Percentiles rank a stretch among this genome's conserved stretches.
Evolutionary conservation across 2,888 invertebrate genomes (phyloP).

Genomic region (Acanthosepion pharaonis): DNA sequence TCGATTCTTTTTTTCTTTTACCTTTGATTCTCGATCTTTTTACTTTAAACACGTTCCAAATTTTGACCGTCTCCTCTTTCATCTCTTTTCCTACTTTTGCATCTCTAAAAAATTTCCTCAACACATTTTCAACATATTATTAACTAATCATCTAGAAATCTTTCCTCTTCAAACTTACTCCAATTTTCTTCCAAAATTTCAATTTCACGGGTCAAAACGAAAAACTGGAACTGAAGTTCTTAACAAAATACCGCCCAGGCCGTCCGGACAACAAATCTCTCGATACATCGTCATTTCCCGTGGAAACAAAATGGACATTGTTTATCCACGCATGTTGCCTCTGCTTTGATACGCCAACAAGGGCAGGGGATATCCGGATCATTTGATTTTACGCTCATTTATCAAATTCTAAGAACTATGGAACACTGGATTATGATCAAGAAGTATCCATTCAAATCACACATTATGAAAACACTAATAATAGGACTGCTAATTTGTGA

Average conservation of each 20-base stretch:
- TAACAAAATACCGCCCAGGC: not conserved
- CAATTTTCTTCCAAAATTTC: not conserved
- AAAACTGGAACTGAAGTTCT: not conserved
- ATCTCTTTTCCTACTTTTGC: not conserved
- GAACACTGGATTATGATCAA: not conserved
- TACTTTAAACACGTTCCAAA: too few relatives aligned
- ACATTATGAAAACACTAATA: not conserved
- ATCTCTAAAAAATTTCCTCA: not conserved
- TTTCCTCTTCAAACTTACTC: not conserved
- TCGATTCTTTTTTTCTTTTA: too few relatives aligned
- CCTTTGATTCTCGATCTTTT: too few relatives aligned
- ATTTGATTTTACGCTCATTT: not conserved
- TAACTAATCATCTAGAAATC: not conserved
- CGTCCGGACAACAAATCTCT: not conserved
- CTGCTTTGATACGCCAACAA: not conserved
- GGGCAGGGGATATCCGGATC: not conserved
- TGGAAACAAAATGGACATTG: not conserved
- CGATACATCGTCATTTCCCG: slow-evolving; percentile 1
- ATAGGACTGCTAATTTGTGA: too few relatives aligned
- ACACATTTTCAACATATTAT: not conserved
- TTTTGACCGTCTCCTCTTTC: too few relatives aligned
- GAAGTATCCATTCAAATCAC: not conserved
- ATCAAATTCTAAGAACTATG: not conserved
- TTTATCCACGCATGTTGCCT: not conserved
- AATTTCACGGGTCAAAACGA: slow-evolving; percentile 21